Evolutionary conservation across 2,797 vertebrate genomes (phyloP).

Genomic region (Falco biarmicus): DNA sequence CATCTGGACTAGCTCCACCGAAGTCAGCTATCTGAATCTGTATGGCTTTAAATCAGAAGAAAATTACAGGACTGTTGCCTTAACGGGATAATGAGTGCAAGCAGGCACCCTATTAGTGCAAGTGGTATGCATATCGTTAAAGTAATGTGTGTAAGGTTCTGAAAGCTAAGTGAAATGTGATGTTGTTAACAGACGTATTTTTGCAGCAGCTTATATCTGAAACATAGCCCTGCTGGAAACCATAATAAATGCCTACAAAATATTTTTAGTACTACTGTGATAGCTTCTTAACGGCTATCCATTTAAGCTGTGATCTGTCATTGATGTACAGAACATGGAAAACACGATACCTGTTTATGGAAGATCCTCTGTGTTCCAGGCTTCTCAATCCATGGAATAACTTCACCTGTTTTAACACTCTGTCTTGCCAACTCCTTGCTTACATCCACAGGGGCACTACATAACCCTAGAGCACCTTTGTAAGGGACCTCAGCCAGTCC

Average conservation of each 20-base stretch:
- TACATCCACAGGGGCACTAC: background rate
- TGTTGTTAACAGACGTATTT: background rate
- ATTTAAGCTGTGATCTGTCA: background rate
- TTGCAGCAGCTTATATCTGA: background rate
- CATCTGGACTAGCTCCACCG: constrained; percentile 18
- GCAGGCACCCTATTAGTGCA: background rate
- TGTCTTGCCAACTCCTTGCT: constrained; percentile 24
- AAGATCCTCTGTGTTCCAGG: constrained; percentile 6
- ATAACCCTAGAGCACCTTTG: constrained; percentile 11
- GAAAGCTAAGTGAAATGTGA: background rate
- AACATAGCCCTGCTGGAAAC: background rate
- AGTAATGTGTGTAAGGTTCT: background rate
- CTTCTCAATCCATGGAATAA: background rate
- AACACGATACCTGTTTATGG: constrained; percentile 1
- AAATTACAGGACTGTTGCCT: background rate
- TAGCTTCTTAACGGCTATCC: constrained; percentile 1
- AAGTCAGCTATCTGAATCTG: background rate
- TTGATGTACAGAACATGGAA: background rate
- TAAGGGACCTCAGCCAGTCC: background rate
- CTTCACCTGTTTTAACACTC: background rate
- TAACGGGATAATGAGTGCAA: background rate
- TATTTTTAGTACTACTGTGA: background rate
- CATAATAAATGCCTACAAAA: background rate
- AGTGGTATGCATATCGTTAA: background rate
- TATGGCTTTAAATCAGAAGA: background rate